Percentiles rank a stretch among this genome's conserved stretches.
phyloP scores from a whole-genome alignment of 2,797 vertebrate genomes.

The Eulemur rubriventer region DNA sequence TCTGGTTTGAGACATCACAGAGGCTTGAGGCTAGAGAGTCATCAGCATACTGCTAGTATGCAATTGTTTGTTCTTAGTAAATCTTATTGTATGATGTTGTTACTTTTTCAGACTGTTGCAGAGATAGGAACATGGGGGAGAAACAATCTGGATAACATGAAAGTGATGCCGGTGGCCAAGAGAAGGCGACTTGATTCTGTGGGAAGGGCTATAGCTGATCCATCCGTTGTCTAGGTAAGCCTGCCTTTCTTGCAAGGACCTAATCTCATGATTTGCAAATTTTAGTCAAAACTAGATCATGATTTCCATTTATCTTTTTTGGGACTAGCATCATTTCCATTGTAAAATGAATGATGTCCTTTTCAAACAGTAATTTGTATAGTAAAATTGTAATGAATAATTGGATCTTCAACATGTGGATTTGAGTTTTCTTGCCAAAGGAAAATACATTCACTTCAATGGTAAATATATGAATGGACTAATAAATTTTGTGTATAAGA shows the following conservation, averaged over 20 bases:
- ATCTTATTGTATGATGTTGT: slow-evolving; percentile 16
- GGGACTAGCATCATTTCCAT: neutral
- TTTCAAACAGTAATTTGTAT: slow-evolving; percentile 43
- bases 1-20: neutral
- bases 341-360: slow-evolving; percentile 8
- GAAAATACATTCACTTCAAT: slow-evolving; percentile 31
- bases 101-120: slow-evolving; percentile 68
- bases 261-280: neutral
- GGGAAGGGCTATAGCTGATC: slow-evolving; percentile 74
- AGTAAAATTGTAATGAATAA: slow-evolving; percentile 10
- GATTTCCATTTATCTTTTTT: slow-evolving; percentile 41
- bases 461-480: neutral
- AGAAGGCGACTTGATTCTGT: slow-evolving; percentile 53
- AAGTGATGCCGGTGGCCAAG: slow-evolving; percentile 72
- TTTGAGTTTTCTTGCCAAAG: neutral
- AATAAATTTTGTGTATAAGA: neutral
- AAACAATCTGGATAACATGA: slow-evolving; percentile 73
- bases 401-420: slow-evolving; percentile 11
- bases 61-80: neutral
- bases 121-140: slow-evolving; percentile 55
- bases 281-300: neutral
- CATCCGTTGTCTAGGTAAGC: slow-evolving; percentile 75
- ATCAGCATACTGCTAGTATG: neutral
- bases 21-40: neutral
- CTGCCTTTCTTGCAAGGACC: neutral